These are phyloP conservation scores for Torymus tubicola DNA, from an alignment of 2,888 invertebrate genomes.

Conservation along the genomic window DNA sequence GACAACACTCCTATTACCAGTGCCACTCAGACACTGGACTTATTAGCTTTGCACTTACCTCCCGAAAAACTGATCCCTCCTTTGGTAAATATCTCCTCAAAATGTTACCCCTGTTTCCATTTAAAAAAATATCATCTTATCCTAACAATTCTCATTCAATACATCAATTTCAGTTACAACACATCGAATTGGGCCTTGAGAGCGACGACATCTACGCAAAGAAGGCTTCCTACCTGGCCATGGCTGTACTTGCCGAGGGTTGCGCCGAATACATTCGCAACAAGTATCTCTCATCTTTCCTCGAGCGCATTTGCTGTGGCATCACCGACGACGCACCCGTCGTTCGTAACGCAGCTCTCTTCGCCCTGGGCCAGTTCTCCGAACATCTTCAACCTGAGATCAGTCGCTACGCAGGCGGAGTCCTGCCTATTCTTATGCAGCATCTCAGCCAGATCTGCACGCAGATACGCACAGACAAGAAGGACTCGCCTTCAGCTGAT, in stretches of 20 bases:
- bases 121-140: no score
- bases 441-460: conserved; percentile 81
- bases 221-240: conserved; percentile 84
- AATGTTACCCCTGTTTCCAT: no score
- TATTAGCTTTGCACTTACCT: conserved; percentile 85
- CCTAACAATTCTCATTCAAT: conserved; percentile 1
- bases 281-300: conserved; percentile 84
- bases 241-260: conserved; percentile 88
- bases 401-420: conserved; percentile 83
- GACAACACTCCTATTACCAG: conserved; percentile 82
- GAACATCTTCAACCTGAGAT: conserved; percentile 89
- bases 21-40: conserved; percentile 86
- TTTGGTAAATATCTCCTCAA: conserved; percentile 77
- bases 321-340: conserved; percentile 81
- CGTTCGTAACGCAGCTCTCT: conserved; percentile 86
- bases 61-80: conserved; percentile 86
- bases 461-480: conserved; percentile 78
- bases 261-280: conserved; percentile 85
- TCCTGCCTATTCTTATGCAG: conserved; percentile 85
- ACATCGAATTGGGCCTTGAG: conserved; percentile 82
- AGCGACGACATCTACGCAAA: conserved; percentile 81
- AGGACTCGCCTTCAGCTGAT: conserved; percentile 82
- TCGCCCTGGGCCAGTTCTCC: conserved; percentile 88
- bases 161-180: conserved; percentile 74
- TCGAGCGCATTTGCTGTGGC: conserved; percentile 84